Evolutionary conservation across 2,797 vertebrate genomes (phyloP), one percentile per base, ranked within the genome.

Genomic region (Rhinophrynus dorsalis): DNA sequence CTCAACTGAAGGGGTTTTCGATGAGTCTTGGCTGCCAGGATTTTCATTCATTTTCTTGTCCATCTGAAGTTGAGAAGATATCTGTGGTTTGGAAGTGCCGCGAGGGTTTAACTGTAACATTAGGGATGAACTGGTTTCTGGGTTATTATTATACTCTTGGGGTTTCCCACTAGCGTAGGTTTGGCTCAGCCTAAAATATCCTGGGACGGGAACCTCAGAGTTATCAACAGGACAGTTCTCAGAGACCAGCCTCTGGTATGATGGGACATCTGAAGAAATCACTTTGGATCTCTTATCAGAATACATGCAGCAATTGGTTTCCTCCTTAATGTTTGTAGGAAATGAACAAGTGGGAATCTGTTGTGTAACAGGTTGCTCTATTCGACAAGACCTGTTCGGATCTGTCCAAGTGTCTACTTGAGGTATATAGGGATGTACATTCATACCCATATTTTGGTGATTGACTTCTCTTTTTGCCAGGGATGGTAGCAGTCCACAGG

Each of bases 251-350:
- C 88, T 95, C 81, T 95, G 91, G 85, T 96, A 98, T 74, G 93
- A 90, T 80, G 93, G 92, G 83, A 94, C 90, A 75, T 96, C 94
- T 77, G 94, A 82, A 77, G 94, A 88, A 88, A 87, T 92, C 83
- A 94, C 92, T 93, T 98, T 97, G 80, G 92, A 89, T 88, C 94
- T 90, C 89, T 98, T 99, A 89, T 99, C 96, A 79, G 97, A 95
- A 90, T 95, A 99, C 97, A 99, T 98, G 90, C 97, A 99, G 94
- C 96, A 99, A 86, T 95, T 98, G 85, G 91, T 95, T 88, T 99
- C 97, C 86, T 98, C 97, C 87, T 99, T 99, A 88, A 99, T 98
- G 89, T 91, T 96, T 89, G 96, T 92, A 84, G 96, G 91, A 86
- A 98, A 98, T 78, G 95, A 94, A 84, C 94, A 97, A 88, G 94